Evolutionary conservation across 2,113 vertebrate genomes (phyloP).

Genomic region (Neolamprologus modestus): DNA sequence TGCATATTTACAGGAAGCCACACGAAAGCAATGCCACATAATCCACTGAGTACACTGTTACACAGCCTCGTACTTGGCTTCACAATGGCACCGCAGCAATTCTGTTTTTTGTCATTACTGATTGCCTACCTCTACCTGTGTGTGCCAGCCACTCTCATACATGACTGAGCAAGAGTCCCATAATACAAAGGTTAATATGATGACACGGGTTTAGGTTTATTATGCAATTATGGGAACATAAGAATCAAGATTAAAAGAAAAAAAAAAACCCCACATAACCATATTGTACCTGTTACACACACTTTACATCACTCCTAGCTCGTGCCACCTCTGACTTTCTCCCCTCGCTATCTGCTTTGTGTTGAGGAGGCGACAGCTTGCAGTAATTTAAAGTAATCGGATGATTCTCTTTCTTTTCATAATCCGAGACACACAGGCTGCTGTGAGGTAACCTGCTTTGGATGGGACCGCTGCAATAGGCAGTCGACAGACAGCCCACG

Average conservation of each 20-base stretch:
- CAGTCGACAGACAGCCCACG: background rate
- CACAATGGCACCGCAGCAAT: background rate
- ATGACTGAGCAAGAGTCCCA: background rate
- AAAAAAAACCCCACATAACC: accelerated
- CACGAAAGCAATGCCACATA: background rate
- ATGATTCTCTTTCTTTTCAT: constrained; percentile 57
- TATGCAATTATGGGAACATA: background rate
- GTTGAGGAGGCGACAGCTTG: constrained; percentile 53
- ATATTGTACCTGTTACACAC: background rate
- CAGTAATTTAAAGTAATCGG: constrained; percentile 60
- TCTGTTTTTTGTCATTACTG: background rate
- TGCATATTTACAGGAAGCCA: background rate
- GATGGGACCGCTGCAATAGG: background rate
- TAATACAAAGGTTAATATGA: background rate
- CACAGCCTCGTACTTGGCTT: background rate
- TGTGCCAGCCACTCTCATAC: background rate
- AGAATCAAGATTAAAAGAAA: background rate
- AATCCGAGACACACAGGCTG: constrained; percentile 58
- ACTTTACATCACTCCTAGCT: background rate
- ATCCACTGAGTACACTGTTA: background rate
- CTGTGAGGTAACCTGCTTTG: constrained; percentile 36
- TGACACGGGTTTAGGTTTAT: background rate
- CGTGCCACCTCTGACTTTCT: constrained; percentile 56
- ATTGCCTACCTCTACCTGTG: background rate
- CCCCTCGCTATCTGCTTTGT: constrained; percentile 7